Conservation (phyloP, 2,797 vertebrate species). For the Eulemur albifrons region DNA sequence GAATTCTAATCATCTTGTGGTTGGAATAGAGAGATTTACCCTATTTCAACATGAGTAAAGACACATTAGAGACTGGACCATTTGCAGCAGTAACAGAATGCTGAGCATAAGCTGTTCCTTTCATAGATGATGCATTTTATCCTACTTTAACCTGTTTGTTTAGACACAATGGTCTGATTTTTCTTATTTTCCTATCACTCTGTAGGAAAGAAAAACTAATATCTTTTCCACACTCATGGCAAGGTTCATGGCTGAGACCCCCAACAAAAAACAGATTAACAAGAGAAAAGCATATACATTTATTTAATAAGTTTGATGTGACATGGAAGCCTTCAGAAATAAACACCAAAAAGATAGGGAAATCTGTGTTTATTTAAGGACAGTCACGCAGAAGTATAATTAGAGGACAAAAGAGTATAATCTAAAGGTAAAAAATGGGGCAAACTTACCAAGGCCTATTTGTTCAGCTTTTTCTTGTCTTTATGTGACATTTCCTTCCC, state of each 20-base stretch:
- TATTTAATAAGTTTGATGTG: neutral
- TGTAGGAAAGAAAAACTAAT: neutral
- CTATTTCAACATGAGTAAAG: neutral
- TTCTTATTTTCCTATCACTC: neutral
- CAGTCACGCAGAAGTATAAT: neutral
- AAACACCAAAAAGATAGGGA: neutral
- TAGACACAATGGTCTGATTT: neutral
- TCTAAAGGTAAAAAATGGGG: neutral
- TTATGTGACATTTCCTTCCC: neutral
- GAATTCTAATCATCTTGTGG: conserved; percentile 25
- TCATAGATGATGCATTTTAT: neutral
- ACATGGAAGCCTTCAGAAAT: neutral
- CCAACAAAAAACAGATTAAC: neutral
- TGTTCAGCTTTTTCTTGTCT: neutral
- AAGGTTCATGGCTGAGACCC: neutral
- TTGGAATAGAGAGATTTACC: neutral
- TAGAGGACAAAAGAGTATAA: neutral
- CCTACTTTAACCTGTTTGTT: neutral
- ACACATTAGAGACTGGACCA: neutral
- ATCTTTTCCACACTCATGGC: neutral
- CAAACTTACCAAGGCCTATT: neutral
- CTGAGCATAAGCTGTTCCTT: neutral
- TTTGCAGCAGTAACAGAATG: neutral
- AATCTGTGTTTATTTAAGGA: neutral
- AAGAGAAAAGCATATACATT: neutral